Evolutionary conservation across 2,888 invertebrate species (phyloP).

Genomic region (Sesia bembeciformis): DNA sequence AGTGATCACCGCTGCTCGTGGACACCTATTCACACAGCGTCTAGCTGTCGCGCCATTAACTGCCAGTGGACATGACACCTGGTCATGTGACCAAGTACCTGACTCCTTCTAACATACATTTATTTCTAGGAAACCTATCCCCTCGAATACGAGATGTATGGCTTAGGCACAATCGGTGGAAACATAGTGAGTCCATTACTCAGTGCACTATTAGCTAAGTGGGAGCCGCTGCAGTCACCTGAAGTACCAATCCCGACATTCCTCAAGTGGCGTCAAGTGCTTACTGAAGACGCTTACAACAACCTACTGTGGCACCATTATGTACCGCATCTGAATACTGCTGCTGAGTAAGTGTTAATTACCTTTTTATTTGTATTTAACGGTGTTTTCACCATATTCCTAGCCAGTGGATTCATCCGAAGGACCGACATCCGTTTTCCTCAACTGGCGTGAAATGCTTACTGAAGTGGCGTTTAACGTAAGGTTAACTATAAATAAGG

Average conservation of each 20-base stretch:
- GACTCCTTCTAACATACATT: constrained; percentile 1
- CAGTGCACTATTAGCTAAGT: constrained; percentile 81
- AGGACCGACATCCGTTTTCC: constrained; percentile 77
- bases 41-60: no score
- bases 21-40: no score
- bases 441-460: constrained; percentile 82
- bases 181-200: constrained; percentile 89
- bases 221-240: constrained; percentile 85
- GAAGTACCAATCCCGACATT: constrained; percentile 78
- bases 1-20: no score
- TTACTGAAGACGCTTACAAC: constrained; percentile 83
- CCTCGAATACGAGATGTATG: constrained; percentile 86
- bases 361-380: not conserved
- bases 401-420: no score
- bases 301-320: constrained; percentile 92
- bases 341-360: constrained; percentile 77
- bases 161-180: constrained; percentile 87
- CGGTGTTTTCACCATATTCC: no score
- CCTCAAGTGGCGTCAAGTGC: constrained; percentile 80
- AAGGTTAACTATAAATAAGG: no score
- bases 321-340: constrained; percentile 86
- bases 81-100: no score
- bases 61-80: not conserved
- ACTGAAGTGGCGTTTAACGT: constrained; percentile 83
- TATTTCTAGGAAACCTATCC: constrained; percentile 38